These are phyloP conservation scores for Lingula anatina DNA, from an alignment of 2,888 invertebrate genomes.

Conservation along the genomic window DNA sequence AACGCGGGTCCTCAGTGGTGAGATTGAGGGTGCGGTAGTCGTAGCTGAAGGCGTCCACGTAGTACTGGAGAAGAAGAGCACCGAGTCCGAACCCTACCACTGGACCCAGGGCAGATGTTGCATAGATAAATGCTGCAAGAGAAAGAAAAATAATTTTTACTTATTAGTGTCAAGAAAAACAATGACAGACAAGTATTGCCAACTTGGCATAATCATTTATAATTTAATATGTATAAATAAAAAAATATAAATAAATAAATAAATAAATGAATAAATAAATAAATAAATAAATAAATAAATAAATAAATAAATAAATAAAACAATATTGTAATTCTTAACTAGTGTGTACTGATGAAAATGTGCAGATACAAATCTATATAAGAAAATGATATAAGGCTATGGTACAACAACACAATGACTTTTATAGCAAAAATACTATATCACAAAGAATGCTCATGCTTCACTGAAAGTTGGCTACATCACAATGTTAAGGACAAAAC, in stretches of 20 bases:
- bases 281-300: conserved; percentile 3
- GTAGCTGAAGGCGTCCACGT: conserved; percentile 79
- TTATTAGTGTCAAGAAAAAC: neutral
- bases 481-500: too few relatives aligned
- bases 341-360: neutral
- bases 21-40: conserved; percentile 22
- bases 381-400: neutral
- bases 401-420: too few relatives aligned
- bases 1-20: conserved; percentile 54
- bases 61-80: conserved; percentile 83
- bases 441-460: too few relatives aligned
- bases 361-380: neutral
- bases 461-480: too few relatives aligned
- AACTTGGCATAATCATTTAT: neutral
- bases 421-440: too few relatives aligned
- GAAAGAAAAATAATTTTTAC: conserved; percentile 7
- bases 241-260: conserved; percentile 7
- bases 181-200: neutral
- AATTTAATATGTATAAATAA: conserved; percentile 2
- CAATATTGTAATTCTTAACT: neutral
- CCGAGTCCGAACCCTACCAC: conserved; percentile 88
- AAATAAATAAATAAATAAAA: conserved; percentile 1
- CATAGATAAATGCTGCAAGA: conserved; percentile 83
- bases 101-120: conserved; percentile 95
- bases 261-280: too few relatives aligned